Evolutionary conservation across 2,797 vertebrate species (phyloP), one percentile per base, ranked within the genome.

Genomic region (Characodon lateralis): DNA sequence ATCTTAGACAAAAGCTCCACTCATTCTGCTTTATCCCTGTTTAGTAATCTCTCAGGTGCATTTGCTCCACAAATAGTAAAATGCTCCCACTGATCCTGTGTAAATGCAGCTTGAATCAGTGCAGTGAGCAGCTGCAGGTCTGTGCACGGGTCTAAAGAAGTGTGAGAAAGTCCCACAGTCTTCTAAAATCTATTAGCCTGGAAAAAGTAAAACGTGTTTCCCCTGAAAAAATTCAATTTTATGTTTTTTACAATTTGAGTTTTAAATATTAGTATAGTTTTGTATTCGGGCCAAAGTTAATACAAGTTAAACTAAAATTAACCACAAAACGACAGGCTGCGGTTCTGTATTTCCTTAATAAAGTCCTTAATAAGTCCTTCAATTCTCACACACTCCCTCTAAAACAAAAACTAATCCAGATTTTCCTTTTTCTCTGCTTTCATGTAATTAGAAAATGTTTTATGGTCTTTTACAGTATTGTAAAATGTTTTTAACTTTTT

Each of bases 31-130:
- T 83, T 24, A 72, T 81, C 80, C 78, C 61, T 43, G 61, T 72
- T 82, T 73, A 69, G n/a, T 80, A 69, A 74, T 83, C 53, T 43
- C 43, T 77, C n/a, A 71, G 39, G 78, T 74, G 68, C 83, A 76
- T 85, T 82, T 82, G 75, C 81, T 87, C 65, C 73, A 74, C 83
- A 85, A 80, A 88, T 68, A 85, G 81, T 85, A 76, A 85, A 86
- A 80, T 70, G 50, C 70, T 8, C 70, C 58, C 41, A 61, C 41
- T 85, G 80, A 82, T 89, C 71, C 79, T 74, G 76, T 26, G 80
- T 79, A 77, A 84, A 86, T 76, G 77, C 20, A 68, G 71, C 50
- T 51, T 84, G 48, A 90, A 87, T 84, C 58, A 56, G 78, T 58
- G 6, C 65, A 80, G 77, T 83, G 77, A 87, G 81, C 78, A 72